Evolutionary conservation across 1,140 invertebrate genomes (phyloP).

Genomic region (Doryteuthis pealeii): DNA sequence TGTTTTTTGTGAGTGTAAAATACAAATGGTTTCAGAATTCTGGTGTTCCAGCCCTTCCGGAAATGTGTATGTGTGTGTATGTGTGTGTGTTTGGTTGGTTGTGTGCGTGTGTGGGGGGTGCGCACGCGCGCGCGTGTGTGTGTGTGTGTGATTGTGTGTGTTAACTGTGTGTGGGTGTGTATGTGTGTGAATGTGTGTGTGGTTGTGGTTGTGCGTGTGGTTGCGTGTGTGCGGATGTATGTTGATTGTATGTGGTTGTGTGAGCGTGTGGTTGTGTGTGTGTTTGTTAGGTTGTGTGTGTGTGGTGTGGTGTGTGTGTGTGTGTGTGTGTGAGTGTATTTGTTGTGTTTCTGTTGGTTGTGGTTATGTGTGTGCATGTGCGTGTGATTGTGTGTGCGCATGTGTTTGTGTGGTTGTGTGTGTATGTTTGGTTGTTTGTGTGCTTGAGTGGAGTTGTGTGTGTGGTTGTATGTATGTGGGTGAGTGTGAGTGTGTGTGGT

Average conservation of each 20-base stretch:
- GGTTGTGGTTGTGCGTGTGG: not conserved
- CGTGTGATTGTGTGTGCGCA: no score
- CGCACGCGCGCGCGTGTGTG: not conserved
- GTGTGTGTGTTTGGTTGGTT: no score
- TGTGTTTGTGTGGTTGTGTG: no score
- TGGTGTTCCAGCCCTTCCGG: no score
- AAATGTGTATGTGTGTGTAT: no score
- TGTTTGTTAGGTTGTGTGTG: not conserved
- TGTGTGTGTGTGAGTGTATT: not conserved
- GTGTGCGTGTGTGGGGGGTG: not conserved
- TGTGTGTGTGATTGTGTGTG: not conserved
- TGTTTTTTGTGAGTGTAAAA: no score
- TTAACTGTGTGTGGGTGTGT: not conserved
- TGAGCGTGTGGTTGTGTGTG: not conserved
- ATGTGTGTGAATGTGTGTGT: not conserved
- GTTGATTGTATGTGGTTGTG: no score
- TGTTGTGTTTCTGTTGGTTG: not conserved
- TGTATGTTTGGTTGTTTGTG: not conserved
- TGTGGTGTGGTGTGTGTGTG: not conserved
- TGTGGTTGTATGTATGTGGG: not conserved
- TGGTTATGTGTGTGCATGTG: no score
- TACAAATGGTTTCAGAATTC: no score
- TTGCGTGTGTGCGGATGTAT: not conserved
- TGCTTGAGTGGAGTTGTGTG: not conserved
- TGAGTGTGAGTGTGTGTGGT: not conserved